Conservation (phyloP, 2,888 invertebrate genomes). For the Zaprionus bogoriensis region DNA sequence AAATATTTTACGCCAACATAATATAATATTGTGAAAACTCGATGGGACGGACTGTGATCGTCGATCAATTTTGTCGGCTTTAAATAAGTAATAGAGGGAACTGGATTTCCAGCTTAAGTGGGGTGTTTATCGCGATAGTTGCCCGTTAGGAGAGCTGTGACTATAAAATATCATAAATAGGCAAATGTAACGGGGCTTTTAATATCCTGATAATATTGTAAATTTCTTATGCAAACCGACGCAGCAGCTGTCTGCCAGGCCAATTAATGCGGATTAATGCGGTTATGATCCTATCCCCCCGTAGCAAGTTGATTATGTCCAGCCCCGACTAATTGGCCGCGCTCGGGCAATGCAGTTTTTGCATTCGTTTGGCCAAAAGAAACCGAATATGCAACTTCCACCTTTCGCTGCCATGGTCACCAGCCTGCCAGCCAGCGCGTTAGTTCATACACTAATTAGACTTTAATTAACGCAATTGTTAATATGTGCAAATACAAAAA, state of each 20-base stretch:
- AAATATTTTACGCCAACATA: too few relatives aligned
- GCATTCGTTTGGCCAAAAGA: conserved; percentile 24
- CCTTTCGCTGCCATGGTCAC: conserved; percentile 71
- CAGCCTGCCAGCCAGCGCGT: conserved; percentile 23
- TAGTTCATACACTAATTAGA: conserved; percentile 64
- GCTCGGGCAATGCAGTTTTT: conserved; percentile 21
- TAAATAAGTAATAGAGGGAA: too few relatives aligned
- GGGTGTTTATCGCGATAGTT: too few relatives aligned
- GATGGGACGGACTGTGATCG: too few relatives aligned
- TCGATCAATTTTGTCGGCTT: too few relatives aligned
- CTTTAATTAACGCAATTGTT: conserved; percentile 66
- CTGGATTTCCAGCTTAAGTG: too few relatives aligned
- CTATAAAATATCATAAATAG: too few relatives aligned
- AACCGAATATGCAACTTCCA: conserved; percentile 59
- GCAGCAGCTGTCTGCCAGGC: neutral
- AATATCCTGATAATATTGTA: neutral
- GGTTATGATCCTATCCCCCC: neutral
- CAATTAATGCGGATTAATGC: neutral
- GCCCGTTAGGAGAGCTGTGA: too few relatives aligned
- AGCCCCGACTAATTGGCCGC: conserved; percentile 20
- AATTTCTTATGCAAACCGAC: neutral
- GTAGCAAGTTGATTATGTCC: conserved; percentile 11
- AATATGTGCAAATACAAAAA: conserved; percentile 28
- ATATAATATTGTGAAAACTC: too few relatives aligned
- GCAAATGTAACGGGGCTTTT: too few relatives aligned